Evolutionary conservation across 2,113 vertebrate species (phyloP), one percentile per base, ranked within the genome.

Genomic region (Pteruthius melanotis): DNA sequence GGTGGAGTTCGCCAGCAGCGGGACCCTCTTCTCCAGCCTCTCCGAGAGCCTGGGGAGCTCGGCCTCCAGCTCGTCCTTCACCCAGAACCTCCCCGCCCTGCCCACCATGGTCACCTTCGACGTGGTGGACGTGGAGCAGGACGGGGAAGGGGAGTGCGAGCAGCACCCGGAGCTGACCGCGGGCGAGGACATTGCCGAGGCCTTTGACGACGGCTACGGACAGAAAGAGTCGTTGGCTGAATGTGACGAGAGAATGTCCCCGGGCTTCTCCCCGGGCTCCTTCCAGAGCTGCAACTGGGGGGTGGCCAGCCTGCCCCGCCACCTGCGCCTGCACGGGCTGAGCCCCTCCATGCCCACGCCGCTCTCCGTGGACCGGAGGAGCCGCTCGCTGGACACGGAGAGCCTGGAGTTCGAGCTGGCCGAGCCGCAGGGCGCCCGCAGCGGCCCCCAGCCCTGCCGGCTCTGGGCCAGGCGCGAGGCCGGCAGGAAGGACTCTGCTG

Each of bases 81-180:
- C 99, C 64, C 98, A 99, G 83, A 99, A 98, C 86, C 98, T 99
- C 64, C 98, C 99, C 8, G 98, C 98, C 76, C 98, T 99, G 45
- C 99, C 99, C 4, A 98, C 99, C 57, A 99, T 99, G 96, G 99
- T 99, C 81, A 99, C 99, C 3, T 99, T 99, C 28, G 99, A 99
- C 27, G 98, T 99, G 0, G 99, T 99, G 6, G 99, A 99, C 9
- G 98, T 99, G 97, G 99, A 99, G 91, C 98, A 98, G 57, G 99
- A 99, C 69, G 99, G 99, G 1, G 99, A 99, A 94, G 99, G 99
- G 2, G 99, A 99, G 87, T 99, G 99, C 6, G 99, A 99, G 71
- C 98, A 99, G 89, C 99, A 98, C 45, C 98, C 98, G 4, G 99
- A 99, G 81, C 98, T 99, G 97, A 99, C 97, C 1, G 98, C 98